Evolutionary conservation across 2,888 invertebrate species (phyloP).

Genomic region (Cantharis rufa): DNA sequence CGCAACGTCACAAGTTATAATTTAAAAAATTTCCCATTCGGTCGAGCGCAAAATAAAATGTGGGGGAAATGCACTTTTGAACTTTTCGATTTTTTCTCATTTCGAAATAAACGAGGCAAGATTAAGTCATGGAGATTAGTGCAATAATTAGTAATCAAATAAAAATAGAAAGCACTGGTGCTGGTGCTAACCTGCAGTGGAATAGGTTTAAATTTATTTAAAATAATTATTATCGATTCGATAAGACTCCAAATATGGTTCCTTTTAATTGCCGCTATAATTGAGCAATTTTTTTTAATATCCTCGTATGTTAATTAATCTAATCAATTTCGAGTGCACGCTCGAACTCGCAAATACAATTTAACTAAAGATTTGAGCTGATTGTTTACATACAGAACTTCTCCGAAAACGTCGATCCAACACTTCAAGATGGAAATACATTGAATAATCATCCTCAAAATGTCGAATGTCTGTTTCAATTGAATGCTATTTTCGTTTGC

Average conservation of each 20-base stretch:
- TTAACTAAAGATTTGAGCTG: not conserved
- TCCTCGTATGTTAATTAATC: not conserved
- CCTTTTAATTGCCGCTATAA: not conserved
- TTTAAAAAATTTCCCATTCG: not conserved
- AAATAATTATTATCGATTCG: not conserved
- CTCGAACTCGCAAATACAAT: not conserved
- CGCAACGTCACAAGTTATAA: not conserved
- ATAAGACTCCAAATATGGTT: not conserved
- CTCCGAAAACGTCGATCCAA: not conserved
- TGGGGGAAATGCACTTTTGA: not conserved
- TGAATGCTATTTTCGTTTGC: not conserved
- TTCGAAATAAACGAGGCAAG: not conserved
- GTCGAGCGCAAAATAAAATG: not conserved
- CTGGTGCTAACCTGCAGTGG: not conserved
- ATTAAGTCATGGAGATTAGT: not conserved
- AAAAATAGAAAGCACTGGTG: not conserved
- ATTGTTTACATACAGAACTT: not conserved
- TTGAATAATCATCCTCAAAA: not conserved
- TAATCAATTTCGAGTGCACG: not conserved
- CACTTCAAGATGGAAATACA: not conserved
- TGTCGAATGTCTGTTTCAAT: not conserved
- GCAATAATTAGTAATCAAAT: not conserved
- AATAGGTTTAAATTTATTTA: not conserved
- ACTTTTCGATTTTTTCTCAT: not conserved
- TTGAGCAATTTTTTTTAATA: not conserved